Evolutionary conservation across 2,113 vertebrate species (phyloP), one percentile per base, ranked within the genome.

Genomic region (Abramis brama): DNA sequence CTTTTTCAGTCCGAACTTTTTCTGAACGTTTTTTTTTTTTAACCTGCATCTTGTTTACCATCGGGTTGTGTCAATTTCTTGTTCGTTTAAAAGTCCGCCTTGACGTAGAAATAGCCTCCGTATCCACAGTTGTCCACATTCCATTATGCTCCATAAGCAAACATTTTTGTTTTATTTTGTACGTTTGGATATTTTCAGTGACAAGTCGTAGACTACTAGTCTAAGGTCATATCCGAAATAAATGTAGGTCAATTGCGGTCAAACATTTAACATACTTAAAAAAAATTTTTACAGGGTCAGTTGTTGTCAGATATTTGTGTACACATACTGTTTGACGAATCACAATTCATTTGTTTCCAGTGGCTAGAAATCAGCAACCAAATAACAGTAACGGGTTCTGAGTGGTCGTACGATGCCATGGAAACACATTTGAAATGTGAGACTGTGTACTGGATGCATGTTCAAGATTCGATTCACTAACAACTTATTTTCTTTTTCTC

Each of bases 391-490:
- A 23, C n/a, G 25, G 4, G 13, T 21, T 66, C 55, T 62, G 33
- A 19, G 36, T 43, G n/a, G 15, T 70, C 5, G 27, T 36, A 47
- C 12, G 27, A 68, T 68, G 19, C 62, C 64, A 82, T 82, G 80
- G 45, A 82, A 82, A 82, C 80, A 82, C 62, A 21, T 80, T 70
- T 36, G 62, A 70, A 55, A 55, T 68, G 27, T 82, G 80, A 70
- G 15, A 52, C 79, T 70, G 79, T 66, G 36, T 52, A 19, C 62
- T 55, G 27, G 15, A 19, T 64, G 45, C 13, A n/a, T 82, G 43
- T 50, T 68, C 43, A 64, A 33, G 25, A 43, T 66, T 82, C 25
- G 79, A 21, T 81, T 47, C 59, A 81, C 57, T 17, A 82, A 27
- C 36, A 66, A 7, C 27, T 59, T 57, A 45, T 81, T 82, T 88